Conservation (phyloP, 92 coral and sea anemone species). For the Epizoanthus rinbou region DNA sequence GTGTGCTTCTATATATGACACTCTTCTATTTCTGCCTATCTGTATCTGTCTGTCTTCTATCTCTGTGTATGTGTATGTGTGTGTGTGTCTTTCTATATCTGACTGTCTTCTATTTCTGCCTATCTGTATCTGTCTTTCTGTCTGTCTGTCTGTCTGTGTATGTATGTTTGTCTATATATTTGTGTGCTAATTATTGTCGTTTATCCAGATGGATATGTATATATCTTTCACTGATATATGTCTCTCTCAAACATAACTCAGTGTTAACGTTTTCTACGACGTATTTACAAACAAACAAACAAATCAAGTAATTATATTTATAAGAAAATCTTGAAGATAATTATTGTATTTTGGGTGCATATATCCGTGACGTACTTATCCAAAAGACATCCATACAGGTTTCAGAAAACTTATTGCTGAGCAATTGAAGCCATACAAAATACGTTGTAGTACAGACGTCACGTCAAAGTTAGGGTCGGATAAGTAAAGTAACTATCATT, state of each 20-base stretch:
- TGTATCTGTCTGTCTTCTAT: too few species aligned
- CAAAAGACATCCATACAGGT: not conserved
- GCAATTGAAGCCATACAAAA: not conserved
- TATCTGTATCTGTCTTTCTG: not conserved
- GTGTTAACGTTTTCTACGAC: not conserved
- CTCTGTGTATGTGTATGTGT: too few species aligned
- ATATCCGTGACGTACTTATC: not conserved
- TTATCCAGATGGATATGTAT: not conserved
- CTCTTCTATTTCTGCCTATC: not conserved
- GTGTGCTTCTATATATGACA: too few species aligned
- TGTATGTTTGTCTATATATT: not conserved
- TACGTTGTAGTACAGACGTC: not conserved
- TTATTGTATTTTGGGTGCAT: conserved; percentile 15
- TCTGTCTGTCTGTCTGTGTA: not conserved
- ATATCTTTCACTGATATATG: not conserved
- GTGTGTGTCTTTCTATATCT: too few species aligned
- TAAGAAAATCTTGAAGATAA: conserved; percentile 12
- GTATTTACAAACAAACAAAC: conserved; percentile 4
- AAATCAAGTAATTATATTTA: conserved; percentile 16
- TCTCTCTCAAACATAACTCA: not conserved
- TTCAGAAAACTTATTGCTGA: not conserved
- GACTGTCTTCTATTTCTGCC: not conserved
- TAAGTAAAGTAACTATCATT: not conserved
- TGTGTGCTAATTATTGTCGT: not conserved
- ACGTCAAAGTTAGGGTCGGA: not conserved